Conservation (phyloP, 2,888 invertebrate species). For the Torymus texanus region DNA sequence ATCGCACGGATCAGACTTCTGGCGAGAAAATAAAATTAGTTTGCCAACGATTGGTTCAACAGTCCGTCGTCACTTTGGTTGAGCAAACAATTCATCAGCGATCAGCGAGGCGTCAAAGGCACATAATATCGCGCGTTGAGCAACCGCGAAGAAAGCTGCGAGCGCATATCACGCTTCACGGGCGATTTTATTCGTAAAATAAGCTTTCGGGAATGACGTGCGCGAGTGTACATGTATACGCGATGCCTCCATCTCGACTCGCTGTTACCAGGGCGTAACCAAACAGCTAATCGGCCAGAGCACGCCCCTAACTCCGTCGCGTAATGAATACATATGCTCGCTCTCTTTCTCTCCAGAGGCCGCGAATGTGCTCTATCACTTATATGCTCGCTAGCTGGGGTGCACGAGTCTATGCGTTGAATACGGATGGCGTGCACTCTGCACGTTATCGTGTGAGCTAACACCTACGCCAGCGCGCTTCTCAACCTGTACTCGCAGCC, state of each 20-base stretch:
- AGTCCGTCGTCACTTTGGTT: neutral
- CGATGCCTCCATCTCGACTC: constrained; percentile 18
- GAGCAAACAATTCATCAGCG: neutral
- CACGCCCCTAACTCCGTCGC: constrained; percentile 60
- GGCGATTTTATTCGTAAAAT: neutral
- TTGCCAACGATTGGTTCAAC: neutral
- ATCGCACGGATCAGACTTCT: no score
- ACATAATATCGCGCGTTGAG: neutral
- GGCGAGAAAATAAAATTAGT: neutral
- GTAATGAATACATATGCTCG: constrained; percentile 38
- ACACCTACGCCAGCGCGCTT: no score
- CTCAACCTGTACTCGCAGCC: no score
- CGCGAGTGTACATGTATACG: neutral
- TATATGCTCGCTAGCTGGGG: neutral
- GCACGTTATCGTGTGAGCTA: no score
- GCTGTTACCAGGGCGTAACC: constrained; percentile 67
- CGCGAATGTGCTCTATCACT: no score
- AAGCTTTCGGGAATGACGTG: constrained; percentile 7
- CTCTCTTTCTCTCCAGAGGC: constrained; percentile 2
- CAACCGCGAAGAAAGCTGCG: no score
- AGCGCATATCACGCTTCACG: no score
- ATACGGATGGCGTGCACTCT: neutral
- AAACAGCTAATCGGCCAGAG: constrained; percentile 66
- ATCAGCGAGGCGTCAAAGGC: neutral
- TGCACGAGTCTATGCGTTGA: neutral